Evolutionary conservation across 2,888 invertebrate species (phyloP), one percentile per base, ranked within the genome.

Genomic region (Cephus spinipes): DNA sequence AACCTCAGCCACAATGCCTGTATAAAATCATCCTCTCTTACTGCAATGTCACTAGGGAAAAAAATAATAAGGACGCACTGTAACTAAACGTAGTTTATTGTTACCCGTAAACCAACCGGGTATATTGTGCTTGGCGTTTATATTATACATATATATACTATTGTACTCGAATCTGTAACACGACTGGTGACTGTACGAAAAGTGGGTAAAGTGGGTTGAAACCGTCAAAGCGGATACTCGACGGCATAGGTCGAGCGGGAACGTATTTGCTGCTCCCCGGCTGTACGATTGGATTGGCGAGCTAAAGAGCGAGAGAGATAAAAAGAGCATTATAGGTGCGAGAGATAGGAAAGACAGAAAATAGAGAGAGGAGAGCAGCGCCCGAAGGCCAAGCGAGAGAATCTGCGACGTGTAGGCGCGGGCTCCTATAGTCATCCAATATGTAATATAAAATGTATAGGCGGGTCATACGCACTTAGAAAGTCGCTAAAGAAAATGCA

Each of bases 341-440:
- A 75, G 68, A 75, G 68, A 35, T n/a, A 75, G 75, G 68, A 68
- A 23, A 68, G 33, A 33, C 55, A 31, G 75, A 74, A 6, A 36
- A 73, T 33, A 75, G 68, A 73, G 32, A 33, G 69, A 35, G 75
- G 74, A 31, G 77, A 31, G 33, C 6, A 40, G 80, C 78, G 80
- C 78, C 82, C 81, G 86, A 85, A 84, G 81, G 83, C 78, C 86
- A 77, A 77, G 77, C 79, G 74, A 77, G 81, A 73, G 82, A 81
- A 85, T 83, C 82, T 79, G 77, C 79, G 82, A 84, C 78, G 81
- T 79, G 85, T 85, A 82, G 85, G 85, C 83, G 80, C 69, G 69
- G 12, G 12, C 69, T 15, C 32, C 30, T 69, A 30, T 30, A 69
- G 69, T 32, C 31, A 15, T 32, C 0, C 15, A 40, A 40, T 40